Evolutionary conservation across 2,888 invertebrate genomes (phyloP).

Genomic region (Bursaphelenchus okinawaensis): DNA sequence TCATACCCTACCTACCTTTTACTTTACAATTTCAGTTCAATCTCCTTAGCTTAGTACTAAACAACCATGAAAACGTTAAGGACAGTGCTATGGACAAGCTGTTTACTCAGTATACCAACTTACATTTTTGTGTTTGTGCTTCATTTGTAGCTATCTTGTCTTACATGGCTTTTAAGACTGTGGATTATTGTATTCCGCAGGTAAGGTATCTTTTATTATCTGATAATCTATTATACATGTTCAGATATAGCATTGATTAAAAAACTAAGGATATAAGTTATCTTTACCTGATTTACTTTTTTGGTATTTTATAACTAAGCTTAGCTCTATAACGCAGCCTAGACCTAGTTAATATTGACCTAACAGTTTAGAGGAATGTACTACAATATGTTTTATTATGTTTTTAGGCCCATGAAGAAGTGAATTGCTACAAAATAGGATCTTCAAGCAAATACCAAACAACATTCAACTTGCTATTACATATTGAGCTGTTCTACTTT

Average conservation of each 20-base stretch:
- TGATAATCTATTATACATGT: too few species aligned
- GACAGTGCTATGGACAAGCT: neutral
- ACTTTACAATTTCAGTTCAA: neutral
- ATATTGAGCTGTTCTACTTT: neutral
- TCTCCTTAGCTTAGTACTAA: neutral
- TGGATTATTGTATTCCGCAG: neutral
- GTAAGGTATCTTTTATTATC: too few species aligned
- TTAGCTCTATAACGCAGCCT: too few species aligned
- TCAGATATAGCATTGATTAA: too few species aligned
- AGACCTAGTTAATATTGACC: too few species aligned
- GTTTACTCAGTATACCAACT: neutral
- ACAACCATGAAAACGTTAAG: neutral
- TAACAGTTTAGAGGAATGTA: too few species aligned
- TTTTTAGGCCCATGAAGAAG: too few species aligned
- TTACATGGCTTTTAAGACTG: neutral
- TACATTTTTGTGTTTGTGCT: neutral
- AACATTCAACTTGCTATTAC: neutral
- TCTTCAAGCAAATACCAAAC: neutral
- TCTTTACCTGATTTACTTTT: too few species aligned
- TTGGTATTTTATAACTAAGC: too few species aligned
- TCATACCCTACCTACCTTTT: too few species aligned
- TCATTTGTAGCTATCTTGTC: neutral
- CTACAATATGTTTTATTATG: too few species aligned
- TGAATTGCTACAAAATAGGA: neutral
- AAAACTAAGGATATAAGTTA: too few species aligned